phyloP scores from a whole-genome alignment of 1,140 invertebrate genomes.

The Trichonephila clavipes region DNA sequence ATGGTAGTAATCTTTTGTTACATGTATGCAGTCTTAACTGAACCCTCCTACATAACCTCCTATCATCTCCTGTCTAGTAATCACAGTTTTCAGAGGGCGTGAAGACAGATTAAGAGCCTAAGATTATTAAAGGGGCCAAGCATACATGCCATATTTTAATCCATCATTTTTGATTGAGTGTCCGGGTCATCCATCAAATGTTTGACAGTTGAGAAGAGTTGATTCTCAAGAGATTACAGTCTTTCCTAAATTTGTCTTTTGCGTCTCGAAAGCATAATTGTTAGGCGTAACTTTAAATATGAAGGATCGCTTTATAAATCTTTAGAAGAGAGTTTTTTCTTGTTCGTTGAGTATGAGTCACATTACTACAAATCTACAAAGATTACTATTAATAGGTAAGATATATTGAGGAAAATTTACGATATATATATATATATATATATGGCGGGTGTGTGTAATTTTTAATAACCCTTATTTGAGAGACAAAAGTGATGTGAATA shows the following conservation, averaged over 20 bases:
- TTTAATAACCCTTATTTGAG: no score
- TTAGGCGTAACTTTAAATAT: slow-evolving; percentile 11
- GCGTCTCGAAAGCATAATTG: not conserved
- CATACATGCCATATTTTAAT: slow-evolving; percentile 18
- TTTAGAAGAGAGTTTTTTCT: not conserved
- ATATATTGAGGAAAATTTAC: no score
- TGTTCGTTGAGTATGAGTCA: not conserved
- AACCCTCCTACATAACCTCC: slow-evolving; percentile 20
- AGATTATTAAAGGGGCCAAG: slow-evolving; percentile 44
- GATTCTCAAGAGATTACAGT: slow-evolving; percentile 27
- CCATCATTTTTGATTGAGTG: slow-evolving; percentile 57
- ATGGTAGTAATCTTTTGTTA: no score
- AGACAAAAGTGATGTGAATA: no score
- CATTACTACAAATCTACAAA: not conserved
- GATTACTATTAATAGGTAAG: no score
- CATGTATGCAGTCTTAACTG: not conserved
- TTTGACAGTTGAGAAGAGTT: slow-evolving; percentile 30
- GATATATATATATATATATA: no score
- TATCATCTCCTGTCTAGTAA: not conserved
- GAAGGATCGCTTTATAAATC: not conserved
- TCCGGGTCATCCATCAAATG: slow-evolving; percentile 6
- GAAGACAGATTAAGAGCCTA: slow-evolving; percentile 12
- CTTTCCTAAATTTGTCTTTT: slow-evolving; percentile 37
- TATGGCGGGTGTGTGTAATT: no score
- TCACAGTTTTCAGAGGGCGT: slow-evolving; percentile 7